These are phyloP conservation scores for Prostheceraeus crozeri DNA, from an alignment of 2,888 invertebrate genomes.

Conservation along the genomic window DNA sequence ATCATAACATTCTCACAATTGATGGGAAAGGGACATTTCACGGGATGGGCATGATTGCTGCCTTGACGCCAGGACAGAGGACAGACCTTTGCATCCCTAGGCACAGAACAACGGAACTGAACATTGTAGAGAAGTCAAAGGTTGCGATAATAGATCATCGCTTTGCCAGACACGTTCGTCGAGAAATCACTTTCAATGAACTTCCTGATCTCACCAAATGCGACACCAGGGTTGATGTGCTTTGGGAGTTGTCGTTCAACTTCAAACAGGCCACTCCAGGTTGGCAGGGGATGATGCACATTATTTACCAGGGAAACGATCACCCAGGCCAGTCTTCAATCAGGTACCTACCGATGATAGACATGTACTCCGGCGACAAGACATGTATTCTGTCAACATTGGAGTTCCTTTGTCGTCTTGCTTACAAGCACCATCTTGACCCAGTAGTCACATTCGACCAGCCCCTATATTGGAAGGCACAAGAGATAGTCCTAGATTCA, in stretches of 20 bases:
- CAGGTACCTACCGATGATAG: constrained; percentile 33
- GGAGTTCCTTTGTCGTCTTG: constrained; percentile 17
- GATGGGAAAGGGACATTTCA: constrained; percentile 43
- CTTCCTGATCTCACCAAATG: constrained; percentile 1
- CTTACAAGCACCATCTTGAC: constrained; percentile 29
- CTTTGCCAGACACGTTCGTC: constrained; percentile 12
- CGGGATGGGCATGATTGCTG: constrained; percentile 38
- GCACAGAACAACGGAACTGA: constrained; percentile 36
- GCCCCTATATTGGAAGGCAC: constrained; percentile 28
- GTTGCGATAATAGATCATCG: constrained; percentile 22
- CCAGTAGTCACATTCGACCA: constrained; percentile 34
- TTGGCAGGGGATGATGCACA: constrained; percentile 37
- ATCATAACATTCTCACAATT: constrained; percentile 44
- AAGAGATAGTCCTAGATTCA: constrained; percentile 29
- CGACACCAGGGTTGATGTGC: background rate
- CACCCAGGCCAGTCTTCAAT: constrained; percentile 31
- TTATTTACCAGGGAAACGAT: constrained; percentile 37
- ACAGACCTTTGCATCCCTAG: constrained; percentile 24
- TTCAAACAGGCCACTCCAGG: constrained; percentile 17
- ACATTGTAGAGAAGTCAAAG: constrained; percentile 21
- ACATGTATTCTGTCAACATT: constrained; percentile 30
- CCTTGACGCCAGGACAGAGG: constrained; percentile 27
- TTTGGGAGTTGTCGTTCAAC: constrained; percentile 12
- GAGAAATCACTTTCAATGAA: constrained; percentile 7
- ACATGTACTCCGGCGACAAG: constrained; percentile 26